Conservation (phyloP, 1,140 invertebrate species). For the Conopomorpha cramerella region DNA sequence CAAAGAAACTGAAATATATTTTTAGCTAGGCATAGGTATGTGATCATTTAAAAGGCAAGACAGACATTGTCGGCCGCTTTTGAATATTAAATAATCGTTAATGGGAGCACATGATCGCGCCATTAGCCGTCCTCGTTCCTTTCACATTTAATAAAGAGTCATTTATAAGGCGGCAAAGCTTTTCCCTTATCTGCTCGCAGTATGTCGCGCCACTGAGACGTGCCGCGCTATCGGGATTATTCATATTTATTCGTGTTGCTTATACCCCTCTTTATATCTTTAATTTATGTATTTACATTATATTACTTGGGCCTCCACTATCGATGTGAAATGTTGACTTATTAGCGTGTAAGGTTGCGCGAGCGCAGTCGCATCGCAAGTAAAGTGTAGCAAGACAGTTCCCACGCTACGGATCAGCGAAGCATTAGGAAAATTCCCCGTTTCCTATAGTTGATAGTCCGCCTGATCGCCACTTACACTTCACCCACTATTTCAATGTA, state of each 20-base stretch:
- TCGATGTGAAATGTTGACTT: too few species aligned
- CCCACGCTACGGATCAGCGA: slow-evolving; percentile 31
- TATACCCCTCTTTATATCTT: too few species aligned
- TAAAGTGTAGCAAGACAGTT: slow-evolving; percentile 17
- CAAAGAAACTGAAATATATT: too few species aligned
- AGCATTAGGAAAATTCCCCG: slow-evolving; percentile 34
- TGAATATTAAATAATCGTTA: slow-evolving; percentile 61
- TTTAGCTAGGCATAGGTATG: too few species aligned
- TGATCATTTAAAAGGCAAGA: too few species aligned
- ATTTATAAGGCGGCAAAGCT: slow-evolving; percentile 57
- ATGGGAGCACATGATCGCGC: slow-evolving; percentile 59
- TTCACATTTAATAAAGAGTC: slow-evolving; percentile 60
- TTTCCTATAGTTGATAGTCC: slow-evolving; percentile 23
- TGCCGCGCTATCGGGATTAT: slow-evolving; percentile 55
- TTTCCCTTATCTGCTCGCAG: slow-evolving; percentile 55
- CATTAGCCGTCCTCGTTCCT: slow-evolving; percentile 56
- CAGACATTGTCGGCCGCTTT: slow-evolving; percentile 54
- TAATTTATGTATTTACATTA: too few species aligned
- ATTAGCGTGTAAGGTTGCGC: too few species aligned
- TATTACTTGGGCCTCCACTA: too few species aligned
- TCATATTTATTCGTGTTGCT: too few species aligned
- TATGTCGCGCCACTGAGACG: slow-evolving; percentile 53
- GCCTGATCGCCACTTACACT: slow-evolving; percentile 26
- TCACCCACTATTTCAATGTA: too few species aligned
- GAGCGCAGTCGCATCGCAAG: too few species aligned